Evolutionary conservation across 2,113 vertebrate genomes (phyloP).

Genomic region (Ia io): DNA sequence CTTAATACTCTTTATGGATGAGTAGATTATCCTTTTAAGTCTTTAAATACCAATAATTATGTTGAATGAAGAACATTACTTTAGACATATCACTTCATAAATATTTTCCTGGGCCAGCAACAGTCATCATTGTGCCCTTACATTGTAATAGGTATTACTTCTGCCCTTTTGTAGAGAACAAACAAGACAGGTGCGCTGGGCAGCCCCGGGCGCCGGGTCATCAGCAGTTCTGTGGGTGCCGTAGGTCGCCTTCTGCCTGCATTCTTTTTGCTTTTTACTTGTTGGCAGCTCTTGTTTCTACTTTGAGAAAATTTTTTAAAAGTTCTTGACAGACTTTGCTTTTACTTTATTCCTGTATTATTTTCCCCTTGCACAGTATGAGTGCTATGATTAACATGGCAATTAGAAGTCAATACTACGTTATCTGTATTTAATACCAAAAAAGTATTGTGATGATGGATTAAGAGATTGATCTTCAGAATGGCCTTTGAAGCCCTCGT

Average conservation of each 20-base stretch:
- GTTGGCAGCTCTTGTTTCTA: background rate
- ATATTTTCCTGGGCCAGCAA: background rate
- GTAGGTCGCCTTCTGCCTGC: background rate
- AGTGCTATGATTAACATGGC: background rate
- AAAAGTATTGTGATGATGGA: background rate
- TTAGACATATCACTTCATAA: background rate
- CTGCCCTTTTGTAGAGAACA: background rate
- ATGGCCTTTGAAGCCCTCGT: background rate
- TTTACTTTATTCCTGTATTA: background rate
- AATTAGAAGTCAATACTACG: background rate
- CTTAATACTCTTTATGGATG: background rate
- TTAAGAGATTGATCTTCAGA: background rate
- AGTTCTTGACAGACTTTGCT: background rate
- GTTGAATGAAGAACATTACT: background rate
- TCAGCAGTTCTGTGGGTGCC: background rate
- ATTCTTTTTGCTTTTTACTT: background rate
- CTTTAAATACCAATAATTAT: background rate
- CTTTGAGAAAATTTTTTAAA: background rate
- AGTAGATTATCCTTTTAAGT: background rate
- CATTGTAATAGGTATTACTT: background rate
- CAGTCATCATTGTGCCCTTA: background rate
- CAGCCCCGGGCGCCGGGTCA: background rate
- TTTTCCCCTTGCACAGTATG: background rate
- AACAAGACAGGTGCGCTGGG: background rate
- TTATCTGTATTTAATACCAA: background rate